Percentiles rank a stretch among this genome's conserved stretches.
phyloP scores from a whole-genome alignment of 2,113 vertebrate genomes.

The Sclerurus mexicanus region DNA sequence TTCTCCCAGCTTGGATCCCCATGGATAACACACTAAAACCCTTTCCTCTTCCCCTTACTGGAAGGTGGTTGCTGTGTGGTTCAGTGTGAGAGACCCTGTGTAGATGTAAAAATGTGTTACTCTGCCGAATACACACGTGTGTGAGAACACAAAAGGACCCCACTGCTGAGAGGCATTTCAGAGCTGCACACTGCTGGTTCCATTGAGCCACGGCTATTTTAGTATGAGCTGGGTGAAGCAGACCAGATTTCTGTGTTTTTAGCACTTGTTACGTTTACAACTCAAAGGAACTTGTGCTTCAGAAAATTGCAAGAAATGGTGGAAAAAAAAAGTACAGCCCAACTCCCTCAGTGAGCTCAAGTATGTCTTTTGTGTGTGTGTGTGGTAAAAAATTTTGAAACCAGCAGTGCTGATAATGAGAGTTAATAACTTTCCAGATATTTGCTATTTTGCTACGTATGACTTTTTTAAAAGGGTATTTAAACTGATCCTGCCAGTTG shows the following conservation, averaged over 20 bases:
- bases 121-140: constrained; percentile 31
- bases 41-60: not conserved
- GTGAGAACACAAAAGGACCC: constrained; percentile 54
- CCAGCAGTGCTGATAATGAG: not conserved
- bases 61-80: not conserved
- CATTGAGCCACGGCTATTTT: not conserved
- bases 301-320: not conserved
- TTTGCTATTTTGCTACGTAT: not conserved
- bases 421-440: constrained; percentile 3
- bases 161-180: constrained; percentile 13
- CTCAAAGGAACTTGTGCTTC: constrained; percentile 18
- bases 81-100: not conserved
- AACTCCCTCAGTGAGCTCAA: not conserved
- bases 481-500: not conserved
- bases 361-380: not conserved
- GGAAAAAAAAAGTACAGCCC: not conserved
- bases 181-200: not conserved
- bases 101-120: constrained; percentile 29
- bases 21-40: not conserved
- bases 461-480: not conserved
- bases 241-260: not conserved
- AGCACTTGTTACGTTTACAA: not conserved
- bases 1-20: not conserved
- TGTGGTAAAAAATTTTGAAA: not conserved
- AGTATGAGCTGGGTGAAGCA: not conserved